These are phyloP conservation scores for Asarcornis scutulata DNA, from an alignment of 2,113 vertebrate species.

Conservation along the genomic window DNA sequence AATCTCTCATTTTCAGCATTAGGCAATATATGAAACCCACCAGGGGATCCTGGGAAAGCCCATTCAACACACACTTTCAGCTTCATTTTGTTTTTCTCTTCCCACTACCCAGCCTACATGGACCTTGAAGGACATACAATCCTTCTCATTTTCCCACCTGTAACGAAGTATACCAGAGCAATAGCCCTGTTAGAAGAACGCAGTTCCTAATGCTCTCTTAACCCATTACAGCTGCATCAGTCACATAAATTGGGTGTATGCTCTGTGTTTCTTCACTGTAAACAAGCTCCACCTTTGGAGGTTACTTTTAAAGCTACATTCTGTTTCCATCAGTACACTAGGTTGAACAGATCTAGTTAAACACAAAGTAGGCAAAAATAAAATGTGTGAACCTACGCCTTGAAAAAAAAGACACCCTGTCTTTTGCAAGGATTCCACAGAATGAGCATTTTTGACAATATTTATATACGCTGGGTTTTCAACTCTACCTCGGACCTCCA, in stretches of 20 bases:
- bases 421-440: constrained; percentile 9
- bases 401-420: constrained; percentile 26
- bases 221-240: constrained; percentile 31
- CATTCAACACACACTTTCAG: constrained; percentile 70
- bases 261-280: neutral
- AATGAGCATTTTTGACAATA: constrained; percentile 39
- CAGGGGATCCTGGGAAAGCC: constrained; percentile 85
- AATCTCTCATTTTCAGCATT: constrained; percentile 79
- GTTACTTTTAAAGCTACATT: constrained; percentile 43
- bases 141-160: constrained; percentile 80
- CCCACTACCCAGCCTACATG: constrained; percentile 71
- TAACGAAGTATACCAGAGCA: constrained; percentile 79
- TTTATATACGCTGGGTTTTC: constrained; percentile 13
- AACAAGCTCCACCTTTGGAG: constrained; percentile 37
- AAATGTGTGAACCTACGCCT: constrained; percentile 19
- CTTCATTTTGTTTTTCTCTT: constrained; percentile 78
- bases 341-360: constrained; percentile 51
- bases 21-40: constrained; percentile 87
- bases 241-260: constrained; percentile 10
- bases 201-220: constrained; percentile 69
- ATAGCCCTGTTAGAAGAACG: constrained; percentile 72
- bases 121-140: constrained; percentile 79
- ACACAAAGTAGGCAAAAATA: constrained; percentile 60
- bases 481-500: constrained; percentile 64
- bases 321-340: constrained; percentile 31